Base-by-base conservation (phyloP, 1,140 invertebrate species). In the Belonocnema kinseyi region DNA sequence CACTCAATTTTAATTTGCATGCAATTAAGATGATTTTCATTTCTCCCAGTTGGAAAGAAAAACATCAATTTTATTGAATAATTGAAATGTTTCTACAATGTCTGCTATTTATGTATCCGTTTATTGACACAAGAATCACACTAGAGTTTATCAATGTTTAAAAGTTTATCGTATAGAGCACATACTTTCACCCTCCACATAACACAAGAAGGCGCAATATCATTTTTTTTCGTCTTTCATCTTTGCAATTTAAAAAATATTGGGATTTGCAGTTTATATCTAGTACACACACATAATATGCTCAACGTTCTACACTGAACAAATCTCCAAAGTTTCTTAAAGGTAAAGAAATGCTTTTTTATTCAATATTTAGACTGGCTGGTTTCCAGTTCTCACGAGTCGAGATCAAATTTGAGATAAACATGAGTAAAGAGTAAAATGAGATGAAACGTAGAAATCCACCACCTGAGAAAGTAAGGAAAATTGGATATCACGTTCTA, bases 401-500 rank as follows among this genome's bases (percentile, higher is more conserved):
- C 40, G 40, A 46, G 40, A 46, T 46, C 40, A 46, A 46, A 46
- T 46, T 46, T 11, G 40, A 11, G 40, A 46, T 46, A 46, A 46
- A 46, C 40, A 46, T 10, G 40, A 66, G 40, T 66, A 66, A 66
- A 66, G 33, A 40, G 61, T 66, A 66, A 66, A 66, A 26, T 66
- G 61, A 66, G 26, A 66, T 66, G n/a, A 66, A 66, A 40, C n/a
- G 61, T 66, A 16, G 26, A 66, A 66, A 46, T 21, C 61, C 33
- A 66, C 61, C 40, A 46, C 40, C 40, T n/a, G 61, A 66, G 61
- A 66, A 66, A 66, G 61, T 66, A 16, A 66, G 61, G 61, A 66
- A 66, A 66, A 16, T 66, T 66, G 61, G 26, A 66, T 66, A 66
- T 66, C 61, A 66, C 61, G 61, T 66, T 66, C 61, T 66, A 66